Conservation (phyloP, 2,888 invertebrate genomes). For the Colostygia pectinataria region DNA sequence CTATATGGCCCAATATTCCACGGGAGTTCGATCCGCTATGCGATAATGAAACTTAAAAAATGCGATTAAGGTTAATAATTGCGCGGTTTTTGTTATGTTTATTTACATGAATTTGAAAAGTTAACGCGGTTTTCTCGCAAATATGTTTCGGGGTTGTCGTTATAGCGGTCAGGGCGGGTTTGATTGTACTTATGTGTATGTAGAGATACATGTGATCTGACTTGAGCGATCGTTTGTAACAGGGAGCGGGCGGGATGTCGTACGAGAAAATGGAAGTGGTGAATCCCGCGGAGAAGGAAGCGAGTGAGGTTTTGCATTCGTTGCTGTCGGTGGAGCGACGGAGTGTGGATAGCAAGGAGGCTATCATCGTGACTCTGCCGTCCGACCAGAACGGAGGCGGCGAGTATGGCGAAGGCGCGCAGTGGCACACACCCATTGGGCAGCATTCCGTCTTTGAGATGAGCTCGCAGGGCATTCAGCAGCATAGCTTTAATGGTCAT, state of each 20-base stretch:
- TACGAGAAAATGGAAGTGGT: conserved; percentile 85
- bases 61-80: conserved; percentile 84
- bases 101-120: conserved; percentile 83
- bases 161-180: conserved; percentile 69
- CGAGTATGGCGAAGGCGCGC: conserved; percentile 81
- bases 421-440: conserved; percentile 85
- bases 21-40: conserved; percentile 84
- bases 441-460: conserved; percentile 80
- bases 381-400: conserved; percentile 72
- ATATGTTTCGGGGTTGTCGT: conserved; percentile 56
- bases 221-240: conserved; percentile 75
- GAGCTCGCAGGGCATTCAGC: conserved; percentile 70
- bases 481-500: conserved; percentile 76
- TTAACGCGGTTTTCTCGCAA: conserved; percentile 78
- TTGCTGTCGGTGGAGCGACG: conserved; percentile 86
- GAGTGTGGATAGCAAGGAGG: conserved; percentile 83
- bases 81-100: conserved; percentile 84
- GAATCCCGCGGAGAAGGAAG: conserved; percentile 87
- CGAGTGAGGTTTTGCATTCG: conserved; percentile 87
- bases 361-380: conserved; percentile 77
- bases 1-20: conserved; percentile 84
- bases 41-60: conserved; percentile 85
- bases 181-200: conserved; percentile 75
- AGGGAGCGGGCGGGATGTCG: conserved; percentile 68
- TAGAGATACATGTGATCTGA: conserved; percentile 78